A percentile compares a stretch with the other conserved stretches of the same genome.
Conservation (phyloP, 2,113 vertebrate genomes). For the Albula goreensis region DNA sequence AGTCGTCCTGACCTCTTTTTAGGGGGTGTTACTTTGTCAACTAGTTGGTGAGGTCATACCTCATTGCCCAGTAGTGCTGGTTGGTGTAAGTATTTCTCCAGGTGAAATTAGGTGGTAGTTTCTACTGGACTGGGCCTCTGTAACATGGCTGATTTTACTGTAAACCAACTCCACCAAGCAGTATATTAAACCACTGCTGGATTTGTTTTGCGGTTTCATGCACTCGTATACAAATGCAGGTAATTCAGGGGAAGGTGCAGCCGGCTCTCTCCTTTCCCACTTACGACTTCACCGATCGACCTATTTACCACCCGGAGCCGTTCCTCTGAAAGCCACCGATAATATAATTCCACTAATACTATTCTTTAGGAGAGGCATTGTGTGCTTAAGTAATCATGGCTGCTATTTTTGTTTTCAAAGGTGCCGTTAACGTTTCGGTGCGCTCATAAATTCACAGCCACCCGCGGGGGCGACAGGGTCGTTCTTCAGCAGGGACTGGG, state of each 20-base stretch:
- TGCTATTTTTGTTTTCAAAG: background rate
- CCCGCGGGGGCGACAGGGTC: slow-evolving; percentile 43
- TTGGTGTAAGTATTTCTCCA: too few species aligned
- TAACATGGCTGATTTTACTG: too few species aligned
- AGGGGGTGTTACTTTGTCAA: too few species aligned
- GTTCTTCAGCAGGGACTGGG: slow-evolving; percentile 38
- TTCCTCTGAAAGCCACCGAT: background rate
- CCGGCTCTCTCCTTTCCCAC: background rate
- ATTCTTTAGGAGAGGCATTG: background rate
- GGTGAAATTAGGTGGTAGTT: too few species aligned
- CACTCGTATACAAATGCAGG: background rate
- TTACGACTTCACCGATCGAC: background rate
- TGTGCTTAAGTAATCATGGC: background rate
- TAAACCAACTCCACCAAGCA: too few species aligned
- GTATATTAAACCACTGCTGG: too few species aligned
- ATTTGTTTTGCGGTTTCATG: background rate
- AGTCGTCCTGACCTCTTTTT: too few species aligned
- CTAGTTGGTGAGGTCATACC: too few species aligned
- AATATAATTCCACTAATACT: background rate
- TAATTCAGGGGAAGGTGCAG: background rate
- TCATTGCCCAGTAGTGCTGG: too few species aligned
- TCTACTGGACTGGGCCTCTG: too few species aligned
- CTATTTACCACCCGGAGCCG: background rate
- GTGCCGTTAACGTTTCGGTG: background rate
- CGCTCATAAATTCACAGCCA: background rate